phyloP scores from a whole-genome alignment of 1,140 invertebrate genomes.

The Caenorhabditis latens region DNA sequence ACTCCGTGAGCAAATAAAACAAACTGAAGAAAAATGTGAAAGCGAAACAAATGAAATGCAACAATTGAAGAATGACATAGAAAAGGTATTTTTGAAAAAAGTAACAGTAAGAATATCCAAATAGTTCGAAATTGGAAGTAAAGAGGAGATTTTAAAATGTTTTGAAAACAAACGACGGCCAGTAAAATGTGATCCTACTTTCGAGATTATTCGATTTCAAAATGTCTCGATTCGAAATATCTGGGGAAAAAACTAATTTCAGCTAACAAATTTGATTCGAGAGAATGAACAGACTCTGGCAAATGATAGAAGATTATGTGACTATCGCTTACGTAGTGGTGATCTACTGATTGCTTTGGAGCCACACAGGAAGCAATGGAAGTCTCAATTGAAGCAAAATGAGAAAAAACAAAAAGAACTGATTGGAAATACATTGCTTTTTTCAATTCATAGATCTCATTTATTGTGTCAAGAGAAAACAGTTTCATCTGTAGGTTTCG shows the following conservation, averaged over 20 bases:
- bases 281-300: conserved; percentile 14
- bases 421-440: conserved; percentile 25
- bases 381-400: conserved; percentile 2
- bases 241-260: background rate
- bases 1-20: background rate
- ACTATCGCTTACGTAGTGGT: conserved; percentile 18
- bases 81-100: conserved; percentile 18
- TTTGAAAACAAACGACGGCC: no score
- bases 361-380: conserved; percentile 25
- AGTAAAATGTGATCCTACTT: no score
- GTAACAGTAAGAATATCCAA: no score
- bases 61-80: conserved; percentile 17
- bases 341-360: background rate
- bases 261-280: background rate
- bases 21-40: conserved; percentile 8
- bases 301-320: conserved; percentile 27
- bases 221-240: no score
- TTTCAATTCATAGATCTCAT: conserved; percentile 43
- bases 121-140: no score
- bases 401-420: conserved; percentile 23
- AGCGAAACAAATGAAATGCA: conserved; percentile 33
- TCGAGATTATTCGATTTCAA: no score
- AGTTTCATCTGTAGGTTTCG: background rate
- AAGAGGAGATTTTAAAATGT: no score
- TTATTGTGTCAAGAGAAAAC: conserved; percentile 26